phyloP scores from a whole-genome alignment of 2,888 invertebrate species.

The Rhodophaea formosa region DNA sequence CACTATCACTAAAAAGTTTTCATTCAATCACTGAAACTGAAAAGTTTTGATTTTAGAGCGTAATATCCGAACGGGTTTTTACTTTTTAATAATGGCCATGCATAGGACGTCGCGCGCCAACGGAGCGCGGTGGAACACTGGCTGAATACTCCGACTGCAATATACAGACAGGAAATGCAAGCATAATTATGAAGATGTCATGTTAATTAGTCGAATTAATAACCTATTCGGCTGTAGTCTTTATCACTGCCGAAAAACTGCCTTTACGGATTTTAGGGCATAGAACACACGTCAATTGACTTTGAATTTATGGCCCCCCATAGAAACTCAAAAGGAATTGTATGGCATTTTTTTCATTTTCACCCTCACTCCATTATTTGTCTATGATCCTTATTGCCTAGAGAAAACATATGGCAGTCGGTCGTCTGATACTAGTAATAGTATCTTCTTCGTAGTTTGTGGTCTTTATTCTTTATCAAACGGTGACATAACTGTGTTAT shows the following conservation, averaged over 20 bases:
- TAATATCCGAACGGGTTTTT: slow-evolving; percentile 10
- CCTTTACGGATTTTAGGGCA: too few relatives aligned
- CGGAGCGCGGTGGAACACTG: slow-evolving; percentile 14
- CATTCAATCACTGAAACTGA: background rate
- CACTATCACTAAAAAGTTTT: background rate
- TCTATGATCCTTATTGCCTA: too few relatives aligned
- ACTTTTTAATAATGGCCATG: slow-evolving; percentile 4
- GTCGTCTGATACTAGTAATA: too few relatives aligned
- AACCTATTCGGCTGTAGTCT: background rate
- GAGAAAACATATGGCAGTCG: too few relatives aligned
- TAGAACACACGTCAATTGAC: too few relatives aligned
- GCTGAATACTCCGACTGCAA: background rate
- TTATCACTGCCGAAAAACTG: too few relatives aligned
- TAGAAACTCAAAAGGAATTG: too few relatives aligned
- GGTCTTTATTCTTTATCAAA: too few relatives aligned
- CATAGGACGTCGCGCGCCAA: slow-evolving; percentile 14
- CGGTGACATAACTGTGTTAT: background rate
- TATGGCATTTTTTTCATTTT: too few relatives aligned
- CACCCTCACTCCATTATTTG: too few relatives aligned
- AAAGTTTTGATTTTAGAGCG: background rate
- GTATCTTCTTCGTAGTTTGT: too few relatives aligned
- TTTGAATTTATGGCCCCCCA: too few relatives aligned
- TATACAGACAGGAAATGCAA: slow-evolving; percentile 17
- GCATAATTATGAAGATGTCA: slow-evolving; percentile 12
- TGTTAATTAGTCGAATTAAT: slow-evolving; percentile 10